These are phyloP conservation scores for Drosophila obscura DNA, from an alignment of 1,140 invertebrate genomes.

Conservation along the genomic window DNA sequence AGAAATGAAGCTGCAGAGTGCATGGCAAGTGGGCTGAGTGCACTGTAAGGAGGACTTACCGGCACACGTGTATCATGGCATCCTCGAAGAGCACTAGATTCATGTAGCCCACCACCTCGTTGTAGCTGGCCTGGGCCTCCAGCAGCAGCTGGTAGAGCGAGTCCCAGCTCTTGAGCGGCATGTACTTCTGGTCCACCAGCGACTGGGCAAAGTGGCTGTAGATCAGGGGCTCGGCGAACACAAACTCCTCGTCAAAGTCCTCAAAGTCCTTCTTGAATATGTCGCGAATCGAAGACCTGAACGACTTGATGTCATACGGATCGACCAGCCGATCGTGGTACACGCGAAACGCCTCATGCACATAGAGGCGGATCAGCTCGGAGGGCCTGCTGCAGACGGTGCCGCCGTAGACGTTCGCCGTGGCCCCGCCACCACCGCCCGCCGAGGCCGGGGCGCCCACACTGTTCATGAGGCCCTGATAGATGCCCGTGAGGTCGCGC, in stretches of 20 bases:
- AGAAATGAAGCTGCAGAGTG: neutral
- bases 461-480: conserved; percentile 86
- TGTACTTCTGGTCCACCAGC: conserved; percentile 96
- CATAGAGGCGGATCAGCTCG: conserved; percentile 92
- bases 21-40: no score
- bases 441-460: conserved; percentile 76
- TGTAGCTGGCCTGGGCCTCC: conserved; percentile 94
- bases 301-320: conserved; percentile 90
- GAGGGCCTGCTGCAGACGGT: conserved; percentile 87
- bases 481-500: conserved; percentile 95
- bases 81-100: conserved; percentile 98
- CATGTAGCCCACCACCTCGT: conserved; percentile 94
- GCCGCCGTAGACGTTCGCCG: conserved; percentile 66
- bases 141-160: conserved; percentile 90
- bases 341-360: conserved; percentile 95
- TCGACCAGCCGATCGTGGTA: conserved; percentile 96
- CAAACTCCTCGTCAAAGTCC: conserved; percentile 88
- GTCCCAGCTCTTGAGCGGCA: conserved; percentile 90
- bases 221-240: conserved; percentile 91
- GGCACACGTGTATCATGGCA: conserved; percentile 95
- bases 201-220: conserved; percentile 96
- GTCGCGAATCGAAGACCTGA: conserved; percentile 90
- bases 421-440: conserved; percentile 24
- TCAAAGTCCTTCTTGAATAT: conserved; percentile 95
- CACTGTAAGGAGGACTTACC: conserved; percentile 87